Base-by-base conservation (phyloP, 2,888 invertebrate genomes). In the Cheilosia scutellata region DNA sequence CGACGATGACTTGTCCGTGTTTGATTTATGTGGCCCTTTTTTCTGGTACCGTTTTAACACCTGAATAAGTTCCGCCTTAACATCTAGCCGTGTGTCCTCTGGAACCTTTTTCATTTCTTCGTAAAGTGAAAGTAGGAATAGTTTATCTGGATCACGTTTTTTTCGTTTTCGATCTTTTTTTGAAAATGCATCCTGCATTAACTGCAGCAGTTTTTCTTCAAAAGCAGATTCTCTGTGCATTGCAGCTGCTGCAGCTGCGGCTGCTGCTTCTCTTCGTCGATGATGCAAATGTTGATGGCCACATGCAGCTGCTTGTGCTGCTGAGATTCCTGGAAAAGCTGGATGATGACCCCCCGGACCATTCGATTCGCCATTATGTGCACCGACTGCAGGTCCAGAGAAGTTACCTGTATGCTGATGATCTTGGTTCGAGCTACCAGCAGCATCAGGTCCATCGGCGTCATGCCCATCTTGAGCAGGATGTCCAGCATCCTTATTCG, bases 131-230 rank as follows among this genome's bases (percentile, higher is more conserved):
- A 92, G 88, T 2, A 92, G 84, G 71, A 92, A 92, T 0, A 92
- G 88, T 82, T 91, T 91, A 55, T 92, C 91, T 0, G 91, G 91
- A 88, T 92, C 92, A 5, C 91, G 91, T 68, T 90, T 91, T 82
- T 92, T 91, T 5, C 91, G 89, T 77, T 91, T 91, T 89, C 91
- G 91, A 76, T 90, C 91, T 72, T 90, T 92, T 70, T 91, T 92
- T 13, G 92, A 91, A 88, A 92, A 91, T 5, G 91, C 91, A 80
- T 92, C 91, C 63, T 92, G 92, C 92, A 91, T 91, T 33, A 92
- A 90, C 63, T 92, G 92, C 63, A 91, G 77, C 29, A 91, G 87
- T 76, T 92, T 91, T 53, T 92, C 91, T 63, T 92, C 92, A 63
- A 91, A 91, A 2, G 90, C 91, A 2, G 90, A 89, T 86, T 91